phyloP scores from a whole-genome alignment of 2,113 vertebrate species.

The Clinocottus analis region DNA sequence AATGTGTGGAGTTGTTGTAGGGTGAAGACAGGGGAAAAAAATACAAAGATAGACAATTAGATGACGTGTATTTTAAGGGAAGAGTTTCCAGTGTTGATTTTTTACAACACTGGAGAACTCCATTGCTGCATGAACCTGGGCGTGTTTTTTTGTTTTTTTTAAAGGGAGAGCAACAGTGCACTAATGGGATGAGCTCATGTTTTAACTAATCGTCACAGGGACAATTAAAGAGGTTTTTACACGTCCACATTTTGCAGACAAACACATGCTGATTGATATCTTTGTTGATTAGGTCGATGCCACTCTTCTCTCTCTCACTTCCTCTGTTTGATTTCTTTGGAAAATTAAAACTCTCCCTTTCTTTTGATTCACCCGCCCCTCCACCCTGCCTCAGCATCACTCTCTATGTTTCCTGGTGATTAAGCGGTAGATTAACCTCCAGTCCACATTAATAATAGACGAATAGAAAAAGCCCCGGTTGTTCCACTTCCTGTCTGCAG shows the following conservation, averaged over 20 bases:
- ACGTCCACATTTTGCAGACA: conserved; percentile 12
- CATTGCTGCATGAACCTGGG: background rate
- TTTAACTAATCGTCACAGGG: conserved; percentile 42
- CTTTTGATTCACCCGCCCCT: conserved; percentile 42
- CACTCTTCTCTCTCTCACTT: conserved; percentile 3
- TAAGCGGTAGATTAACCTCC: conserved; percentile 81
- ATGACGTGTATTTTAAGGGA: background rate
- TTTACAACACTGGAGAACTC: background rate
- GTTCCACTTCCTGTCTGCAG: conserved; percentile 77
- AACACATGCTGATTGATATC: conserved; percentile 35
- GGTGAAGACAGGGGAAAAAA: too few species aligned
- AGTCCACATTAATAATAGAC: conserved; percentile 80
- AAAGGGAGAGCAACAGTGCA: background rate
- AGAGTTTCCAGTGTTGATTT: background rate
- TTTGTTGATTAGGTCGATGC: conserved; percentile 13
- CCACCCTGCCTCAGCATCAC: conserved; percentile 44
- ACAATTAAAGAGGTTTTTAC: conserved; percentile 36
- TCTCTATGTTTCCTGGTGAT: conserved; percentile 77
- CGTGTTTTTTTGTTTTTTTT: background rate
- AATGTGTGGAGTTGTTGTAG: background rate
- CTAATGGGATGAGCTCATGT: conserved; percentile 50
- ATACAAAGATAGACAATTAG: background rate
- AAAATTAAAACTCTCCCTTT: conserved; percentile 16
- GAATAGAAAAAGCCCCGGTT: conserved; percentile 76
- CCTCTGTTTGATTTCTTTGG: conserved; percentile 29